Conservation (phyloP, 2,888 invertebrate genomes). For the Mylabris sibirica region DNA sequence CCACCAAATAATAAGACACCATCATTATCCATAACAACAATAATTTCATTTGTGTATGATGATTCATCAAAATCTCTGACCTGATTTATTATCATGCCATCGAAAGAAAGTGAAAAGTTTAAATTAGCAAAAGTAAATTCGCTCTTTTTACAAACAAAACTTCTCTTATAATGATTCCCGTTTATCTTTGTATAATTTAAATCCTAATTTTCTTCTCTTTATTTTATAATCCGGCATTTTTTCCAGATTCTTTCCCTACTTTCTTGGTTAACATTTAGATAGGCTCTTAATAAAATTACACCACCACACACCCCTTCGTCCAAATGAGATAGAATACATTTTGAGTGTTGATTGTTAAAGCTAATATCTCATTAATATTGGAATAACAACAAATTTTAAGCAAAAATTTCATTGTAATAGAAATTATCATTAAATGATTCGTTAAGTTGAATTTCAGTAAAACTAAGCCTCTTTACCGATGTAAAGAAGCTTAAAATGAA, state of each 20-base stretch:
- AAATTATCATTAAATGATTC: background rate
- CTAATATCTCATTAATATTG: background rate
- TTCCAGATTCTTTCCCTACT: background rate
- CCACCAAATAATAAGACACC: background rate
- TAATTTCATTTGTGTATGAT: background rate
- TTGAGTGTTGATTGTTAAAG: background rate
- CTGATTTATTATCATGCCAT: background rate
- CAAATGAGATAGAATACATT: background rate
- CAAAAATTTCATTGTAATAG: background rate
- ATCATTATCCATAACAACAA: background rate
- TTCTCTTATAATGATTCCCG: conserved; percentile 16
- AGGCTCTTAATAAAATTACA: conserved; percentile 6
- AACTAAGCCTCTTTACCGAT: conserved; percentile 2
- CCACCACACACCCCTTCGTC: background rate
- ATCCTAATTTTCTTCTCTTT: conserved; percentile 19
- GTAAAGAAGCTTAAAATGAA: conserved; percentile 3
- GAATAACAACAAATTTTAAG: conserved; percentile 2
- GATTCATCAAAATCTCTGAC: background rate
- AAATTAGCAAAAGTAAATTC: background rate
- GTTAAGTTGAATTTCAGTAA: background rate
- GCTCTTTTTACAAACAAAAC: background rate
- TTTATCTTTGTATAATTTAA: conserved; percentile 25
- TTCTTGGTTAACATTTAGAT: background rate
- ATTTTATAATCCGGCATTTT: conserved; percentile 9
- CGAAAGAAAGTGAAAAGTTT: conserved; percentile 4